phyloP scores from a whole-genome alignment of 2,888 invertebrate species.

The Metallyticus violacea region DNA sequence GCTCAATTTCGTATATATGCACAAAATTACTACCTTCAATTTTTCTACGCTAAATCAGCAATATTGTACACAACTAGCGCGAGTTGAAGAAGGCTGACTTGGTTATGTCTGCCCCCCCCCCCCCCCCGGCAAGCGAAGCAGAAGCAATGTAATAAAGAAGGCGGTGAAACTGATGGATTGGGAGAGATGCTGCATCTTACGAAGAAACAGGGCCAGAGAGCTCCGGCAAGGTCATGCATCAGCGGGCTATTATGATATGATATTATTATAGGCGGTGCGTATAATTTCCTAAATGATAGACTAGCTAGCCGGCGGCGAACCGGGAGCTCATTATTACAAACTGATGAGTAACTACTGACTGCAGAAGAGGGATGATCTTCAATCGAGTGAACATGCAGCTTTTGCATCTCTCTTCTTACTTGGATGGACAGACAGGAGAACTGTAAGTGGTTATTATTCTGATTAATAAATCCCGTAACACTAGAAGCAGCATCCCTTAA shows the following conservation, averaged over 20 bases:
- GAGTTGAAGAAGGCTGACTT: background rate
- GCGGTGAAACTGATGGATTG: slow-evolving; percentile 1
- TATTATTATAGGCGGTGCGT: slow-evolving; percentile 31
- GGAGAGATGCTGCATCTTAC: background rate
- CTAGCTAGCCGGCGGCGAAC: slow-evolving; percentile 23
- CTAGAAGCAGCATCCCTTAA: slow-evolving; percentile 7
- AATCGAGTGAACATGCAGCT: background rate
- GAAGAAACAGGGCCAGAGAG: background rate
- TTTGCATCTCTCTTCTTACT: background rate
- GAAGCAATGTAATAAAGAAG: background rate
- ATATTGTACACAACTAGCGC: background rate
- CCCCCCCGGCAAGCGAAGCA: background rate
- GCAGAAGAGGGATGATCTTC: background rate
- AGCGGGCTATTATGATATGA: slow-evolving; percentile 22
- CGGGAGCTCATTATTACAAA: slow-evolving; percentile 27
- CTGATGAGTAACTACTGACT: slow-evolving; percentile 26
- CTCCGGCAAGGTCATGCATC: slow-evolving; percentile 19
- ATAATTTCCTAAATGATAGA: slow-evolving; percentile 32
- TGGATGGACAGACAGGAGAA: background rate
- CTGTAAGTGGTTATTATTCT: slow-evolving; percentile 18
- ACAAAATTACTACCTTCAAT: too few relatives aligned
- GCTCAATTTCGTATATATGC: too few relatives aligned
- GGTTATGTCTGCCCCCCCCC: background rate
- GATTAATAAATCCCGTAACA: slow-evolving; percentile 28
- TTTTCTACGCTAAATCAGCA: background rate